phyloP scores from a whole-genome alignment of 2,113 vertebrate genomes.

The Phrynosoma blainvillii region DNA sequence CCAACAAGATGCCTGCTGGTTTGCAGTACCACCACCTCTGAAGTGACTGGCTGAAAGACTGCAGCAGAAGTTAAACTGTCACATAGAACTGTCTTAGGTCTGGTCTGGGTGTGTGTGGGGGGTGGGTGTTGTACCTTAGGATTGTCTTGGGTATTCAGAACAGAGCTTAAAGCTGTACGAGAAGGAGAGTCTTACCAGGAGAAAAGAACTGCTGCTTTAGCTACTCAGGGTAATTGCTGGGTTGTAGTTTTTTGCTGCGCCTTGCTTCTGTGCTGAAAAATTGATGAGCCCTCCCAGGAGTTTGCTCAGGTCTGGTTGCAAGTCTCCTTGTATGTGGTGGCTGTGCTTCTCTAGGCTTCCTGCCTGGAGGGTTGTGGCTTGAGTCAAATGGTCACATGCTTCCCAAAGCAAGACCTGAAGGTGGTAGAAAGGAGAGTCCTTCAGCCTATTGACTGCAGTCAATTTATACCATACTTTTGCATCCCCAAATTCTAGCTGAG shows the following conservation, averaged over 20 bases:
- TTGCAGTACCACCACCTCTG: not conserved
- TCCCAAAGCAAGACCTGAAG: not conserved
- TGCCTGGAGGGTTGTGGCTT: not conserved
- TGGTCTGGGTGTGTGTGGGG: not conserved
- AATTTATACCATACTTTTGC: too few species aligned
- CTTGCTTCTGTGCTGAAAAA: not conserved
- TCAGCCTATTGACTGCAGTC: too few species aligned
- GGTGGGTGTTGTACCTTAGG: not conserved
- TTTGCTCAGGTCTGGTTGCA: not conserved
- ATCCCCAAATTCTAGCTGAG: too few species aligned
- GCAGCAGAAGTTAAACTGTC: too few species aligned
- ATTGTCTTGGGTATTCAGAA: not conserved
- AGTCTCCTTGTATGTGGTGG: accelerated
- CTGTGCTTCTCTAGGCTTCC: not conserved
- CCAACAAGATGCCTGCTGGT: not conserved
- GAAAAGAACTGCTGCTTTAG: accelerated
- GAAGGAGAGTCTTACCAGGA: not conserved
- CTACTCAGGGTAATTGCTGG: too few species aligned
- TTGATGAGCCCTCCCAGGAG: not conserved
- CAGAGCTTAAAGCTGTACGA: not conserved
- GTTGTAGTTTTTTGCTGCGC: not conserved
- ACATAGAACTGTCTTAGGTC: too few species aligned
- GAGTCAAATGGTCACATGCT: not conserved
- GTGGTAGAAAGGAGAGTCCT: too few species aligned
- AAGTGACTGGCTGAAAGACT: too few species aligned